Percentiles rank a stretch among this genome's conserved stretches.
Conservation (phyloP, 2,888 invertebrate species). For the Mermis nigrescens region DNA sequence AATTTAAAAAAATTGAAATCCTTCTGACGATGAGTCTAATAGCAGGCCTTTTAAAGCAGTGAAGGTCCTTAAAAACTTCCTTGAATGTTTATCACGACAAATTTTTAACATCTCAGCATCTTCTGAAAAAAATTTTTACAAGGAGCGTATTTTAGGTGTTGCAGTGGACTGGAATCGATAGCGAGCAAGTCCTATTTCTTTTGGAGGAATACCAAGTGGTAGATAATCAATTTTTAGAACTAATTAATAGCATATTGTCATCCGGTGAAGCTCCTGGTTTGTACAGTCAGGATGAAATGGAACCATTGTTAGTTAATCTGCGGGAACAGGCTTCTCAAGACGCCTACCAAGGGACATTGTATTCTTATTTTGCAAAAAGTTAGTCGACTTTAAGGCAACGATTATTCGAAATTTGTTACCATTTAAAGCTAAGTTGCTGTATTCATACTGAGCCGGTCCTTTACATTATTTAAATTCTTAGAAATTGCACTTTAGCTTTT, state of each 20-base stretch:
- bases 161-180: conserved; percentile 58
- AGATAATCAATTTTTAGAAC: conserved; percentile 48
- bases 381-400: too few relatives aligned
- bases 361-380: conserved; percentile 38
- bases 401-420: too few relatives aligned
- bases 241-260: conserved; percentile 55
- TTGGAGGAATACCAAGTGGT: conserved; percentile 61
- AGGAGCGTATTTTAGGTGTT: conserved; percentile 46
- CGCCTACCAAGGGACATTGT: conserved; percentile 50
- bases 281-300: conserved; percentile 54
- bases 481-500: too few relatives aligned
- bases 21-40: too few relatives aligned
- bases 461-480: too few relatives aligned
- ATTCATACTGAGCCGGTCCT: too few relatives aligned
- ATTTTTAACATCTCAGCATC: neutral
- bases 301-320: conserved; percentile 51
- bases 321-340: conserved; percentile 54
- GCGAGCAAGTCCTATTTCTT: conserved; percentile 54
- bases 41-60: too few relatives aligned
- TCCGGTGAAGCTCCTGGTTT: conserved; percentile 60
- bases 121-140: neutral
- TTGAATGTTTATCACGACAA: too few relatives aligned
- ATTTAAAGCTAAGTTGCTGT: too few relatives aligned
- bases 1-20: too few relatives aligned
- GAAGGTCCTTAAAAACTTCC: too few relatives aligned